Conservation (phyloP, 2,113 vertebrate genomes). For the Pluvianellus socialis region DNA sequence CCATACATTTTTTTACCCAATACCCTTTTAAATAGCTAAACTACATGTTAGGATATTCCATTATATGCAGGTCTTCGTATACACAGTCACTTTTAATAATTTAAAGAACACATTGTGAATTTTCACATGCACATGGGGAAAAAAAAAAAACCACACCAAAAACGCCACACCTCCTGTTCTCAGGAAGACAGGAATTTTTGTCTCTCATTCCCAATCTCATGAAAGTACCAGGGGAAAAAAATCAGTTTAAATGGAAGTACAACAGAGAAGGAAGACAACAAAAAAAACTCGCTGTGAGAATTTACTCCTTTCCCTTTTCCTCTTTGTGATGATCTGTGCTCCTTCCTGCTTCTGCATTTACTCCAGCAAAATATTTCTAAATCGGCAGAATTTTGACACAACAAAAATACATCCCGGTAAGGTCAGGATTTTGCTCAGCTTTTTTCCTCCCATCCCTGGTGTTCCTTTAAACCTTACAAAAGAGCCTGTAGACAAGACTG, state of each 20-base stretch:
- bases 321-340: background rate
- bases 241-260: background rate
- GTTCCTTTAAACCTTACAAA: conserved; percentile 66
- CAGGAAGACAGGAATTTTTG: background rate
- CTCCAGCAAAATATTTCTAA: conserved; percentile 43
- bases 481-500: conserved; percentile 59
- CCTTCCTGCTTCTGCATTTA: conserved; percentile 15
- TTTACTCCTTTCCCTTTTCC: background rate
- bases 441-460: conserved; percentile 44
- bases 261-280: background rate
- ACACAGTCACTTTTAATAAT: background rate
- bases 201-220: background rate
- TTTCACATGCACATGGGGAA: background rate
- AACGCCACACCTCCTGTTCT: background rate
- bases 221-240: background rate
- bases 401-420: conserved; percentile 36
- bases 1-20: background rate
- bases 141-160: background rate
- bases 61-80: background rate
- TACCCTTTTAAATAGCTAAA: conserved; percentile 33
- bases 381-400: conserved; percentile 44
- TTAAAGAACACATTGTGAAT: background rate
- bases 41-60: background rate
- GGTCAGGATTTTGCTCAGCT: conserved; percentile 40
- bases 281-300: background rate